phyloP scores from a whole-genome alignment of 2,888 invertebrate genomes.

The Amblyjoppa proteus region DNA sequence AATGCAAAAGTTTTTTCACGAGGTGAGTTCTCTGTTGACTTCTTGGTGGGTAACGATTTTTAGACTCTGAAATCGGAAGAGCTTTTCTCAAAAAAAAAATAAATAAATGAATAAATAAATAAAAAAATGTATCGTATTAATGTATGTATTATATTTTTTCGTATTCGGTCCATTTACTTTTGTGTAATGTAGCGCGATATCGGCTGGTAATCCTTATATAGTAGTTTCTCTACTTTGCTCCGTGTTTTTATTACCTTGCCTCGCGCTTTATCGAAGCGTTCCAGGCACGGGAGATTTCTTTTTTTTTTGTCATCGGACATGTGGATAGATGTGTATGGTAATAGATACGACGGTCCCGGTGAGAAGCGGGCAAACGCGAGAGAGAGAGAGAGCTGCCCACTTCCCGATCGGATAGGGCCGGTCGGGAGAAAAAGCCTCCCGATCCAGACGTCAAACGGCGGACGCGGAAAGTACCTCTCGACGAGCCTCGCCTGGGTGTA shows the following conservation, averaged over 20 bases:
- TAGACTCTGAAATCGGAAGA: too few relatives aligned
- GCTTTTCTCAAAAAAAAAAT: neutral
- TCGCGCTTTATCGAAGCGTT: slow-evolving; percentile 46
- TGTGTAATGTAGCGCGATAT: neutral
- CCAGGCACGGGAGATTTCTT: slow-evolving; percentile 26
- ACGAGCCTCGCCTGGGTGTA: slow-evolving; percentile 37
- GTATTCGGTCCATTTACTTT: neutral
- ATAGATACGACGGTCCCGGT: slow-evolving; percentile 28
- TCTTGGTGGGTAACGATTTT: slow-evolving; percentile 7
- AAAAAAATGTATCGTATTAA: neutral
- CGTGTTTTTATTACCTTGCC: slow-evolving; percentile 26
- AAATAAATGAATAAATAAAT: neutral
- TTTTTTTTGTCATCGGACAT: slow-evolving; percentile 37
- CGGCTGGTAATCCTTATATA: neutral
- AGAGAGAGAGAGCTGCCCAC: neutral
- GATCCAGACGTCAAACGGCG: slow-evolving; percentile 33
- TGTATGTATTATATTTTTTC: neutral
- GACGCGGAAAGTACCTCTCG: slow-evolving; percentile 40
- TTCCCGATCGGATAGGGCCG: slow-evolving; percentile 7
- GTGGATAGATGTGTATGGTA: slow-evolving; percentile 50
- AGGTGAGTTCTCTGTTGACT: slow-evolving; percentile 73
- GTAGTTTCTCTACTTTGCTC: neutral
- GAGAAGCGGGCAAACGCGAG: slow-evolving; percentile 6
- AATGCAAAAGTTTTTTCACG: slow-evolving; percentile 78
- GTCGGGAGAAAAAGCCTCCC: neutral